These are phyloP conservation scores for Aphodius granarius DNA, from an alignment of 2,888 invertebrate species.

Conservation along the genomic window DNA sequence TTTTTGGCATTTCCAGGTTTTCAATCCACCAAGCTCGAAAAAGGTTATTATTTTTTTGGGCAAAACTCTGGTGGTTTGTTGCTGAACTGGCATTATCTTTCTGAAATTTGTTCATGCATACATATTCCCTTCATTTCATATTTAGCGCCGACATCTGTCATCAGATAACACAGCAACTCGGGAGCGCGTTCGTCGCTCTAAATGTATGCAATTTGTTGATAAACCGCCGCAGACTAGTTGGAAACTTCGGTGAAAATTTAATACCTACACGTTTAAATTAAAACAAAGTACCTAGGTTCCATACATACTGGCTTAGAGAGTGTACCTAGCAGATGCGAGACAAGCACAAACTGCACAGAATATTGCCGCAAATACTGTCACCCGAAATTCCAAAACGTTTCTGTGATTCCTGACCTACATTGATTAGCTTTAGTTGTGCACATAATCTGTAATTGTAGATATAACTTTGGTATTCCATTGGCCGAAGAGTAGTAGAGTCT, in stretches of 20 bases:
- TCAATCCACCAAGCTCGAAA: no score
- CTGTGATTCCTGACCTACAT: background rate
- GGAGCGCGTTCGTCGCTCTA: background rate
- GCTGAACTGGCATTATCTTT: background rate
- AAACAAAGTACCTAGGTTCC: slow-evolving; percentile 1
- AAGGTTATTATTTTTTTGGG: no score
- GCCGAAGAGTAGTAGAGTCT: no score
- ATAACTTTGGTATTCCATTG: no score
- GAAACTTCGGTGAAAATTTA: slow-evolving; percentile 16
- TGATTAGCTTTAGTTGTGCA: background rate
- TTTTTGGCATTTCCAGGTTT: no score
- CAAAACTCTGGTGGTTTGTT: background rate
- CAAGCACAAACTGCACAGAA: background rate
- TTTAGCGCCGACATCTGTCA: slow-evolving; percentile 5
- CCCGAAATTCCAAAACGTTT: background rate
- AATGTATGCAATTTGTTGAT: slow-evolving; percentile 19
- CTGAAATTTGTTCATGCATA: slow-evolving; percentile 1
- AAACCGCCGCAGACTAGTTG: slow-evolving; percentile 18
- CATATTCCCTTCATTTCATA: slow-evolving; percentile 2
- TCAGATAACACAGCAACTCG: background rate
- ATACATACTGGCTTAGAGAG: background rate
- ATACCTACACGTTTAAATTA: slow-evolving; percentile 13
- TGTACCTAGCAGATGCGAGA: background rate
- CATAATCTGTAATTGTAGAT: no score
- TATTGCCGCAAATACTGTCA: background rate